A percentile compares a stretch with the other conserved stretches of the same genome.
Conservation (phyloP, 2,888 invertebrate species). For the Drosophila leonis region DNA sequence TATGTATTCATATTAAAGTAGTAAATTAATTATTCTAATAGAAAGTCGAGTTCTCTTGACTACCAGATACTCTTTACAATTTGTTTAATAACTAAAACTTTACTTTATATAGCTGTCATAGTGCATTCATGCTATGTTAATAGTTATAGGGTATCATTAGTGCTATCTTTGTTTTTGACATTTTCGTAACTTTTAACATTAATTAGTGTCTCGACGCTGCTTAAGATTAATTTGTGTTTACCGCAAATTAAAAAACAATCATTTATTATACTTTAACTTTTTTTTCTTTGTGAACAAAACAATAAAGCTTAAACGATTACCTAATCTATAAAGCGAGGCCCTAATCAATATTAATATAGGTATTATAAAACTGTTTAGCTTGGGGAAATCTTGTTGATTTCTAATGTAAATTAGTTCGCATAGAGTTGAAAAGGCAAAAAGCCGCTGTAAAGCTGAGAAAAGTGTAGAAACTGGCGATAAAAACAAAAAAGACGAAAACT, state of each 20-base stretch:
- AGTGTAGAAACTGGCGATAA: conserved; percentile 45
- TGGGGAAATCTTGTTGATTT: conserved; percentile 24
- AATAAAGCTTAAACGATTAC: conserved; percentile 10
- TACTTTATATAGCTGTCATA: too few relatives aligned
- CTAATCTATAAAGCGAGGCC: not conserved
- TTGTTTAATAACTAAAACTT: too few relatives aligned
- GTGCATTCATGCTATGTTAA: too few relatives aligned
- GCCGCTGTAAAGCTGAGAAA: conserved; percentile 16
- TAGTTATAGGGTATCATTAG: not conserved
- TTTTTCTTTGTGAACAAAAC: not conserved
- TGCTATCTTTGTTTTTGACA: not conserved
- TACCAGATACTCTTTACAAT: not conserved
- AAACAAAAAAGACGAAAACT: conserved; percentile 29
- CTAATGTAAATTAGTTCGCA: conserved; percentile 34
- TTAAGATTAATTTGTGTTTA: conserved; percentile 9
- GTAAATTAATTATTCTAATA: not conserved
- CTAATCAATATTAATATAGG: not conserved
- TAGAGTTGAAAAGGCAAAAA: conserved; percentile 26
- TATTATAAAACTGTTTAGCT: conserved; percentile 9
- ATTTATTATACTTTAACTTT: not conserved
- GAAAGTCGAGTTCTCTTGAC: not conserved
- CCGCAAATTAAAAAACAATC: conserved; percentile 3
- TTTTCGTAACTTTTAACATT: not conserved
- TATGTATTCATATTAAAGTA: not conserved
- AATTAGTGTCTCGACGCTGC: not conserved